Evolutionary conservation across 2,113 vertebrate genomes (phyloP).

Genomic region (Choloepus hoffmanni): DNA sequence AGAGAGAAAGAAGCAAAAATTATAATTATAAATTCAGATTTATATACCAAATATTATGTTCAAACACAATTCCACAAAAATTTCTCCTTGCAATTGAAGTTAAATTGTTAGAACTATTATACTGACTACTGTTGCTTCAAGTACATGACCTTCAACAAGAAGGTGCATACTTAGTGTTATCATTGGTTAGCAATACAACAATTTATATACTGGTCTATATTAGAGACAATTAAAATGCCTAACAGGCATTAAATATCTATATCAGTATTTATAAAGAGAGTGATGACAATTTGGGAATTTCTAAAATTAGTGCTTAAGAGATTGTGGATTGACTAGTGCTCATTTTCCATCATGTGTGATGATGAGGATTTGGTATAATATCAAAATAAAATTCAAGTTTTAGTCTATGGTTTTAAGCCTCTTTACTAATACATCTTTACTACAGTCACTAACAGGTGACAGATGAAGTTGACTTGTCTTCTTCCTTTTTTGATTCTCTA

Average conservation of each 20-base stretch:
- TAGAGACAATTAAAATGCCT: not conserved
- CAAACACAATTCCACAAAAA: not conserved
- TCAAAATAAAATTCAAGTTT: conserved; percentile 16
- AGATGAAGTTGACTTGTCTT: conserved; percentile 28
- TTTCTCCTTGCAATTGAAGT: conserved; percentile 15
- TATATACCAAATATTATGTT: not conserved
- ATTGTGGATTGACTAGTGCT: not conserved
- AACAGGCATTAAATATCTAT: not conserved
- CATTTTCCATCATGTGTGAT: not conserved
- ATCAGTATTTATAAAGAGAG: not conserved
- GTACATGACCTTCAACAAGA: not conserved
- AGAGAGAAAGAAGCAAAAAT: conserved; percentile 11
- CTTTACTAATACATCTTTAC: conserved; percentile 56
- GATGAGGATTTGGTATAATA: conserved; percentile 4
- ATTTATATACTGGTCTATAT: conserved; percentile 41
- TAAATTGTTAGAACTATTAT: conserved; percentile 28
- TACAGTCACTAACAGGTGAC: conserved; percentile 32
- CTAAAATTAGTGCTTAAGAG: conserved; percentile 48
- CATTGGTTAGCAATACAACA: not conserved
- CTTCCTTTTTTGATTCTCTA: conserved; percentile 38
- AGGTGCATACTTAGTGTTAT: not conserved
- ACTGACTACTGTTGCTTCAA: not conserved
- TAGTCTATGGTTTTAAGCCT: not conserved
- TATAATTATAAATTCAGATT: not conserved
- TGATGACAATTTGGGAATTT: conserved; percentile 6